phyloP scores from a whole-genome alignment of 2,113 vertebrate genomes.

The Columba janthina region DNA sequence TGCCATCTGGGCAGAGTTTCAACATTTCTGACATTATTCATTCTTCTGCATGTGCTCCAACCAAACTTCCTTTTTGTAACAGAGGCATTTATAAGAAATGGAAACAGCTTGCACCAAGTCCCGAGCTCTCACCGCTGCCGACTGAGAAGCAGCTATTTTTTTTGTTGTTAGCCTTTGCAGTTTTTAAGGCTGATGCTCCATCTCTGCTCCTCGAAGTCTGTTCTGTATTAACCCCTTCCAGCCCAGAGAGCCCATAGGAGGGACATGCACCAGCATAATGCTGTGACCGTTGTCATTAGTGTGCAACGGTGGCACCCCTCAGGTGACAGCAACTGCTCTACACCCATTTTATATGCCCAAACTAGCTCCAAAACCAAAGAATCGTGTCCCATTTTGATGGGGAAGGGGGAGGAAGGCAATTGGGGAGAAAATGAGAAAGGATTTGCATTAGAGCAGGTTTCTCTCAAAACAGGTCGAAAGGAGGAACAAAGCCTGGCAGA shows the following conservation, averaged over 20 bases:
- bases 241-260: neutral
- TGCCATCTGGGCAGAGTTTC: constrained; percentile 44
- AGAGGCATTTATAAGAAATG: constrained; percentile 66
- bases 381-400: neutral
- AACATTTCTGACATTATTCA: constrained; percentile 38
- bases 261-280: fast-evolving
- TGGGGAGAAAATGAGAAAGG: neutral
- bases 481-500: neutral
- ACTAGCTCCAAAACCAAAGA: neutral
- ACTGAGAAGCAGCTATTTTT: neutral
- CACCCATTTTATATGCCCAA: neutral
- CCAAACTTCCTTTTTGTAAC: constrained; percentile 59
- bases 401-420: neutral
- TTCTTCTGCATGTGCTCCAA: neutral
- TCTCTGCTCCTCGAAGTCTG: neutral
- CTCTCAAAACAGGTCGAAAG: neutral
- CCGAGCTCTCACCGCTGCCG: neutral
- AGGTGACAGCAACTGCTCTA: neutral
- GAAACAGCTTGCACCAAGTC: neutral
- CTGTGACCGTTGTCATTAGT: fast-evolving
- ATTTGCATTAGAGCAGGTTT: neutral
- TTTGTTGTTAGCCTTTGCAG: neutral
- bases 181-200: neutral
- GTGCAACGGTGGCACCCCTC: fast-evolving
- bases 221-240: neutral